Percentiles rank a stretch among this genome's conserved stretches.
These are phyloP conservation scores for Potamarius usumacintae DNA, from an alignment of 2,113 vertebrate genomes.

Conservation along the genomic window DNA sequence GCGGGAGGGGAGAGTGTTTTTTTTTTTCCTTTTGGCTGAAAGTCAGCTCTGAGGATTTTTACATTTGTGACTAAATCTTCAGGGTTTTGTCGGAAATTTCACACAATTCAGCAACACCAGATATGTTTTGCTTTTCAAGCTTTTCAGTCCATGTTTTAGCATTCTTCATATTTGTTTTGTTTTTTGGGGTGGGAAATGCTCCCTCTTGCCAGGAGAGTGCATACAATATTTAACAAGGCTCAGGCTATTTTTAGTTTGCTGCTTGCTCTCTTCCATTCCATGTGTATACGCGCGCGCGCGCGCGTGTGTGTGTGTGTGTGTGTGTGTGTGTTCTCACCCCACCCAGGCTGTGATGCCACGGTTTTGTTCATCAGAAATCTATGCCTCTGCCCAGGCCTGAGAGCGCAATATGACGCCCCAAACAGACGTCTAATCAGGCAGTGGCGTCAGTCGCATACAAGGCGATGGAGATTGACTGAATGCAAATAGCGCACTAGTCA, in stretches of 20 bases:
- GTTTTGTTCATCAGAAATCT: neutral
- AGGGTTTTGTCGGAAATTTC: neutral
- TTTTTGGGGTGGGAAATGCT: constrained; percentile 25
- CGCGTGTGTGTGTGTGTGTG: neutral
- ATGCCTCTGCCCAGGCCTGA: neutral
- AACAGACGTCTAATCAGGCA: constrained; percentile 7
- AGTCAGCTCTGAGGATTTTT: neutral
- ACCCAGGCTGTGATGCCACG: constrained; percentile 37
- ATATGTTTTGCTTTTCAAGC: constrained; percentile 5
- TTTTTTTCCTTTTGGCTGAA: neutral
- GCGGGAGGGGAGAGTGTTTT: neutral
- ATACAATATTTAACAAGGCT: constrained; percentile 73
- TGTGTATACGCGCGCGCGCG: neutral
- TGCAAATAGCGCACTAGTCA: constrained; percentile 39
- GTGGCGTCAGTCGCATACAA: neutral
- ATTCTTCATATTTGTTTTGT: constrained; percentile 48
- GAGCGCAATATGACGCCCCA: neutral
- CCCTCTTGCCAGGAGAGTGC: constrained; percentile 57
- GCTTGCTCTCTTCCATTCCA: constrained; percentile 23
- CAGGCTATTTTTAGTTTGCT: constrained; percentile 64
- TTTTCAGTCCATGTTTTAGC: constrained; percentile 32
- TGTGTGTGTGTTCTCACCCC: constrained; percentile 13
- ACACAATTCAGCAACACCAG: neutral
- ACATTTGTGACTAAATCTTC: neutral
- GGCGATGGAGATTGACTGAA: constrained; percentile 23